Evolutionary conservation across 2,888 invertebrate genomes (phyloP), one percentile per base, ranked within the genome.

Genomic region (Folsomia candida): DNA sequence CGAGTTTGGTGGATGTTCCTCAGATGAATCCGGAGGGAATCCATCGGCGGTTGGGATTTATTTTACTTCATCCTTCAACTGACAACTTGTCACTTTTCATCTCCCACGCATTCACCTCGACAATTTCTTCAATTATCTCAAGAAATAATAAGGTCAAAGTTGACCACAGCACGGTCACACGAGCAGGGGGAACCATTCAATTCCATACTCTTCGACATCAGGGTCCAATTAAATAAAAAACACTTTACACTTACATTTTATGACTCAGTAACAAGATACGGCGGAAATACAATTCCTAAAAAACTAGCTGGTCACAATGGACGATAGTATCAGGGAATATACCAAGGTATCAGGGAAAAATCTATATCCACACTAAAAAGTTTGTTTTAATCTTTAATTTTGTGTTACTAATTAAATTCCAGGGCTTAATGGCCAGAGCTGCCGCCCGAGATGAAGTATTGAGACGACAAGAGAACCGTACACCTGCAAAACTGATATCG

Each of bases 391-490:
- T 9, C 28, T 57, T n/a, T 29, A 28, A 4, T 58, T 28, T 26
- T 29, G 14, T n/a, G 51, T 18, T 65, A 51, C 28, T 51, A n/a
- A n/a, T n/a, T n/a, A 25, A 6, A 20, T 58, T 54, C 25, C 58
- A 57, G 67, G 9, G 9, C 14, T 27, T 67, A 29, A 28, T 71
- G 47, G 71, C 61, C 51, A 51, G 68, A 29, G 71, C 71, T 47
- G 63, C 54, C 28, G 71, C 67, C 2, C 60, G 71, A 47, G 62
- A 62, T 18, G 54, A 22, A 22, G 54, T 6, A 22, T 14, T 37
- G 4, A 37, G 14, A 37, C 6, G 54, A 22, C 20, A 54, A 4
- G 54, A 54, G 11, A 54, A 54, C 54, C 54, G 20, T 20, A n/a
- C 54, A 6, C 4, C 18, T 22, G 22, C n/a, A 14, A 6, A 6